Evolutionary conservation across 2,113 vertebrate genomes (phyloP), one percentile per base, ranked within the genome.

Genomic region (Dinomys branickii): DNA sequence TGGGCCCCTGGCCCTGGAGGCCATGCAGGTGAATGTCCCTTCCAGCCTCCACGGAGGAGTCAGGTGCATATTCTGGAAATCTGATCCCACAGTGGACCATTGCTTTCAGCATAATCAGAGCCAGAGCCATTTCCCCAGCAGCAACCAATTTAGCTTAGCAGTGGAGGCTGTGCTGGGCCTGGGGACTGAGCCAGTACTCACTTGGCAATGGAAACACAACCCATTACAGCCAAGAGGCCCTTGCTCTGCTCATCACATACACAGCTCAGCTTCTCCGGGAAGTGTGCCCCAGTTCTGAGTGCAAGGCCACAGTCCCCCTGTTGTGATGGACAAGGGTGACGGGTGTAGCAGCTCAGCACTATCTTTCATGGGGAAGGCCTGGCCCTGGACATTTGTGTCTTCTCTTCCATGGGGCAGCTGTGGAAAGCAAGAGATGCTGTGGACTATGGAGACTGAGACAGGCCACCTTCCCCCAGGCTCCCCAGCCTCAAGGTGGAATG

Each of bases 11-110:
- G 75, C 44, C 98, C 22, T 59, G 58, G 20, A 98, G 98, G 91
- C 96, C 98, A 80, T 99, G 98, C 93, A 98, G 98, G 98, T 99
- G 89, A 61, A 41, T 83, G 38, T 67, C 26, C 56, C 75, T 52
- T 41, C 86, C 65, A 26, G 50, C 17, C 17, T 96, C 13, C 35
- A 44, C 86, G 44, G 41, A 91, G 61, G 22, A 81, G 41, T 50
- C 73, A 73, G 75, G 11, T 92, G 35, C 24, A 5, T 69, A 44
- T 84, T 91, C 73, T 93, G 87, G 50, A 61, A 93, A 33, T 58
- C 89, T 89, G 59, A 95, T 63, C 54, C 67, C 47, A 84, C 91
- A 88, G 11, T 47, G 41, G 20, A 41, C 71, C 33, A 35, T 75
- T 8, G 44, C 91, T 93, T 96, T 65, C 61, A 85, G 54, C 44